Base-by-base conservation (phyloP, 2,113 vertebrate species). In the Symphodus melops region DNA sequence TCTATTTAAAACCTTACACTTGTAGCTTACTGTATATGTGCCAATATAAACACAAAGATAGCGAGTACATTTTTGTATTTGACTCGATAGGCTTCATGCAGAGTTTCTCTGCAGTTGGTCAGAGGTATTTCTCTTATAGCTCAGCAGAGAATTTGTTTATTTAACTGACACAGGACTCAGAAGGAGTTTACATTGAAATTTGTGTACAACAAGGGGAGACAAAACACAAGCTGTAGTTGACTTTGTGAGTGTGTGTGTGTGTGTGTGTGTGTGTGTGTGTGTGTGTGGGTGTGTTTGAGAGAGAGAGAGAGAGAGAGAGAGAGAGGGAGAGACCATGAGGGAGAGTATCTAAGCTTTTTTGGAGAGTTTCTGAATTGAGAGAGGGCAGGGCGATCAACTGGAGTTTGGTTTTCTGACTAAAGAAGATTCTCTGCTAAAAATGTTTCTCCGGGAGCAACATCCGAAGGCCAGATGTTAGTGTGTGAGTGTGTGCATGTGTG, bases 401-500 rank as follows among this genome's bases (percentile, higher is more conserved):
- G 5, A 23, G n/a, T 5, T 44, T 5, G 25, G 23, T n/a, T n/a
- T 36, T 63, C 23, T 44, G 28, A 64, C 53, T n/a, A 59, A 59
- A 48, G 63, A 68, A 1, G 33, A 25, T 58, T 72, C 23, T 74
- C 25, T 41, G 37, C 25, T 66, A 1, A 28, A 63, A 25, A 66
- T 54, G 57, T 72, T 63, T 52, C 71, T 44, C 37, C 49, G 46
- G 1, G 1, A 25, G 21, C 55, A 74, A 77, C 75, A 72, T 82
- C 71, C 72, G 75, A 49, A 64, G 20, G 25, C 75, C 84, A 82
- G 75, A 79, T 82, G 75, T 64, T 52, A 36, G 36, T 33, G 28
- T 58, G 51, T 28, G 17, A 23, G 44, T 60, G 51, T 41, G 53
- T 51, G 53, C 12, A 0, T 23, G 19, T 73, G 23, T 72, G 14